Conservation (phyloP, 2,888 invertebrate genomes). For the Epirrhoe tristata region DNA sequence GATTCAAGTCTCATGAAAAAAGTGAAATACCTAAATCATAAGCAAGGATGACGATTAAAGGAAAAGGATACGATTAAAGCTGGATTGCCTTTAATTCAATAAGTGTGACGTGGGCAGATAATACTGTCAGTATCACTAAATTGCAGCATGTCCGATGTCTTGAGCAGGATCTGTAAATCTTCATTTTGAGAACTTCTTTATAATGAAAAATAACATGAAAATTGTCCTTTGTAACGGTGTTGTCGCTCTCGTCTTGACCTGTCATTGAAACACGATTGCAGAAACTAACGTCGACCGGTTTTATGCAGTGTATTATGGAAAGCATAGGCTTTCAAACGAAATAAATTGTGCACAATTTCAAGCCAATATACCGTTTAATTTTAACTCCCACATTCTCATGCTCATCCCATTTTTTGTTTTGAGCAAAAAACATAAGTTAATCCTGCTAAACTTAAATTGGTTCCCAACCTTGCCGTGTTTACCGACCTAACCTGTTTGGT, state of each 20-base stretch:
- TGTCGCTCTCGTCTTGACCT: background rate
- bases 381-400: background rate
- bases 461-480: constrained; percentile 24
- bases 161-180: constrained; percentile 23
- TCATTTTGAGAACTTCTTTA: constrained; percentile 14
- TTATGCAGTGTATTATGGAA: background rate
- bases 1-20: background rate
- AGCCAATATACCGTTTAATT: background rate
- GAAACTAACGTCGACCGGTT: background rate
- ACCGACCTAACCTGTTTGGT: constrained; percentile 29
- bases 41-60: background rate
- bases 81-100: constrained; percentile 12
- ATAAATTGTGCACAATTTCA: background rate
- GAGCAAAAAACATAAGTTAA: constrained; percentile 17
- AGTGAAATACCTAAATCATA: too few relatives aligned
- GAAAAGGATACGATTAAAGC: background rate
- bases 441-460: constrained; percentile 24
- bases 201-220: constrained; percentile 3
- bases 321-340: background rate
- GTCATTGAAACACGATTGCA: background rate
- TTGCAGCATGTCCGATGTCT: constrained; percentile 4
- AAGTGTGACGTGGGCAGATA: constrained; percentile 14
- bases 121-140: constrained; percentile 2
- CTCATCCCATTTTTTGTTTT: constrained; percentile 12
- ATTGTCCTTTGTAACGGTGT: constrained; percentile 4